Conservation (phyloP, 64 coral and sea anemone genomes). For the Orbicella faveolata region DNA sequence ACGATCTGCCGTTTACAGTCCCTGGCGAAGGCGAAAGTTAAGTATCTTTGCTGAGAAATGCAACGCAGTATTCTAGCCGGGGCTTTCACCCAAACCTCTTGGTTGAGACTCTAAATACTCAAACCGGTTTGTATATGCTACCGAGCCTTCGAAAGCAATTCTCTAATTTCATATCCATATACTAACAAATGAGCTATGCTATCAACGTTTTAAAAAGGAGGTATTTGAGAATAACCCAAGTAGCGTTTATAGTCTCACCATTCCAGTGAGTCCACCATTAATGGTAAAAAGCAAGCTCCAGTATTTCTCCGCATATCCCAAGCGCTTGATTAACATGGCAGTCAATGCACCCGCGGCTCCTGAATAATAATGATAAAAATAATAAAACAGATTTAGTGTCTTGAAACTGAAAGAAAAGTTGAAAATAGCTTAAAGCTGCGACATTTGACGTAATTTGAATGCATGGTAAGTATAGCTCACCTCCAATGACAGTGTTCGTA, state of each 20-base stretch:
- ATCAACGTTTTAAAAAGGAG: too few relatives aligned
- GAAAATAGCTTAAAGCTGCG: background rate
- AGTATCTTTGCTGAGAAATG: too few relatives aligned
- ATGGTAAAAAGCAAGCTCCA: constrained; percentile 93
- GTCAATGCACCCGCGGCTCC: constrained; percentile 37
- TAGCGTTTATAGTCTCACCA: constrained; percentile 46
- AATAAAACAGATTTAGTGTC: background rate
- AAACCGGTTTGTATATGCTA: too few relatives aligned
- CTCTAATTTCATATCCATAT: too few relatives aligned
- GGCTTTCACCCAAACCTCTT: too few relatives aligned
- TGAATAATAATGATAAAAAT: background rate
- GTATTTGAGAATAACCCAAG: too few relatives aligned
- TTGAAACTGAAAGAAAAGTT: background rate
- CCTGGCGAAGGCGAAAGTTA: too few relatives aligned
- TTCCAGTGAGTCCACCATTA: constrained; percentile 85
- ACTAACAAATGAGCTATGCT: too few relatives aligned
- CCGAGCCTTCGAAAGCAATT: too few relatives aligned
- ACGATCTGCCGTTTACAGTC: too few relatives aligned
- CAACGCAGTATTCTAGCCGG: too few relatives aligned
- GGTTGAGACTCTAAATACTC: too few relatives aligned
- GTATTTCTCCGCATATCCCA: constrained; percentile 66
- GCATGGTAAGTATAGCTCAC: background rate
- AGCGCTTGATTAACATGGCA: constrained; percentile 48
- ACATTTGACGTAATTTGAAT: background rate
- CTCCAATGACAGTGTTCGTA: constrained; percentile 83